A percentile compares a stretch with the other conserved stretches of the same genome.
Conservation (phyloP, 1,140 invertebrate species). For the Drosophila busckii region DNA sequence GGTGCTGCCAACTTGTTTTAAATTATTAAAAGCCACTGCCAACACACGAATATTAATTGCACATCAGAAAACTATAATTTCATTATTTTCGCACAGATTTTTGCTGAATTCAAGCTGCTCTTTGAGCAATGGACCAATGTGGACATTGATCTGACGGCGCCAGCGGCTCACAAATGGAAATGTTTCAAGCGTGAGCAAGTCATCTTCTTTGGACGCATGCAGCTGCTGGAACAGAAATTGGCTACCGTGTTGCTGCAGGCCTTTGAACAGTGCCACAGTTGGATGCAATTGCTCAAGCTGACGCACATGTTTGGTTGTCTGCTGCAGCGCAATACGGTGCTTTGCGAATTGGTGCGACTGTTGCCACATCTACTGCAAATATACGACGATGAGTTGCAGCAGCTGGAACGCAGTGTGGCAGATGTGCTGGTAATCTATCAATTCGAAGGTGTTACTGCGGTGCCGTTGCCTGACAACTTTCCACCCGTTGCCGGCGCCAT, state of each 20-base stretch:
- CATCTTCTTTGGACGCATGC: slow-evolving; percentile 80
- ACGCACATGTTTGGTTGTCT: slow-evolving; percentile 63
- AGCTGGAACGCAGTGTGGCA: slow-evolving; percentile 52
- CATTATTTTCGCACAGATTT: slow-evolving; percentile 38
- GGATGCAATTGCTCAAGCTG: slow-evolving; percentile 82
- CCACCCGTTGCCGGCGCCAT: slow-evolving; percentile 85
- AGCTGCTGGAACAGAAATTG: slow-evolving; percentile 85
- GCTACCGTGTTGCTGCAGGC: slow-evolving; percentile 85
- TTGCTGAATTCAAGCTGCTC: slow-evolving; percentile 83
- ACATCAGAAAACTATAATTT: too few relatives aligned
- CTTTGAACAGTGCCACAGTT: slow-evolving; percentile 86
- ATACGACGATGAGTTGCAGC: slow-evolving; percentile 53
- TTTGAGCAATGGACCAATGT: slow-evolving; percentile 85
- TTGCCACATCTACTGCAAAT: slow-evolving; percentile 58
- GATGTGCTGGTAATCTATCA: slow-evolving; percentile 51
- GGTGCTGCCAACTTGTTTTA: too few relatives aligned
- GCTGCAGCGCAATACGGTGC: slow-evolving; percentile 49
- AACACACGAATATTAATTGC: too few relatives aligned
- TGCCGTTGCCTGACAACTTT: slow-evolving; percentile 82
- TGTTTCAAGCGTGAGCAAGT: slow-evolving; percentile 82
- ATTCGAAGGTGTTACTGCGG: slow-evolving; percentile 44
- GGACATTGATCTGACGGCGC: slow-evolving; percentile 69
- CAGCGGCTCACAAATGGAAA: slow-evolving; percentile 78
- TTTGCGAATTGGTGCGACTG: slow-evolving; percentile 50
- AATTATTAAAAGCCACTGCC: too few relatives aligned